Percentiles rank a stretch among this genome's conserved stretches.
These are phyloP conservation scores for Palythoa heliodiscus DNA, from an alignment of 92 coral and sea anemone species.

Conservation along the genomic window DNA sequence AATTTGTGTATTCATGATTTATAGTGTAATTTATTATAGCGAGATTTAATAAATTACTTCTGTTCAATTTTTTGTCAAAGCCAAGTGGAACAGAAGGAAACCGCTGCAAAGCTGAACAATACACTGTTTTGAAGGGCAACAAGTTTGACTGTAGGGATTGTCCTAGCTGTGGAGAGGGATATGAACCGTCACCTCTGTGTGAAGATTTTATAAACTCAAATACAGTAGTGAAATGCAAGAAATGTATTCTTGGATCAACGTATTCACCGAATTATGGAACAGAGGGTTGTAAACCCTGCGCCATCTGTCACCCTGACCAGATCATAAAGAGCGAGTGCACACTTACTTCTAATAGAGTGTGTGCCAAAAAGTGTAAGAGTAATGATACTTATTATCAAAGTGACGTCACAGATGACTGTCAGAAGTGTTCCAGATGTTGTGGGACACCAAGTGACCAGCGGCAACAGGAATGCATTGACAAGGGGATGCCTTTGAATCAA, in stretches of 20 bases:
- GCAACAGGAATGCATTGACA: slow-evolving; percentile 56
- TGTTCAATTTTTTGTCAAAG: slow-evolving; percentile 3
- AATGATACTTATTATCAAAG: slow-evolving; percentile 59
- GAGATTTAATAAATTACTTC: neutral
- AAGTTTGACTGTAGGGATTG: slow-evolving; percentile 47
- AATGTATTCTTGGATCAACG: slow-evolving; percentile 57
- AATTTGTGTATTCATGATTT: no score
- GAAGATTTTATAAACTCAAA: slow-evolving; percentile 34
- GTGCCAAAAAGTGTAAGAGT: slow-evolving; percentile 65
- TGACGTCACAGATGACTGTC: slow-evolving; percentile 39
- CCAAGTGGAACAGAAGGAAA: neutral
- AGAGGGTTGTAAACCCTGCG: slow-evolving; percentile 55
- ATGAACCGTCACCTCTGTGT: slow-evolving; percentile 56
- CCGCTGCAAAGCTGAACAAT: slow-evolving; percentile 11
- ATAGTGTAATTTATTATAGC: neutral
- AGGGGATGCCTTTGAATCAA: slow-evolving; percentile 59
- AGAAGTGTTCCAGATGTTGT: slow-evolving; percentile 77
- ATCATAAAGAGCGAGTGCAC: slow-evolving; percentile 54
- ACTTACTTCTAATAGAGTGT: slow-evolving; percentile 38
- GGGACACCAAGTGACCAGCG: slow-evolving; percentile 55
- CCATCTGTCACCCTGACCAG: slow-evolving; percentile 63
- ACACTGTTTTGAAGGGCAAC: neutral
- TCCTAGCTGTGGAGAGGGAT: slow-evolving; percentile 49
- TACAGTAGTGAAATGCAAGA: slow-evolving; percentile 30
- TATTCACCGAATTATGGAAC: slow-evolving; percentile 52